These are phyloP conservation scores for Pterobdella sp. DNA, from an alignment of 2,888 invertebrate species.

Conservation along the genomic window DNA sequence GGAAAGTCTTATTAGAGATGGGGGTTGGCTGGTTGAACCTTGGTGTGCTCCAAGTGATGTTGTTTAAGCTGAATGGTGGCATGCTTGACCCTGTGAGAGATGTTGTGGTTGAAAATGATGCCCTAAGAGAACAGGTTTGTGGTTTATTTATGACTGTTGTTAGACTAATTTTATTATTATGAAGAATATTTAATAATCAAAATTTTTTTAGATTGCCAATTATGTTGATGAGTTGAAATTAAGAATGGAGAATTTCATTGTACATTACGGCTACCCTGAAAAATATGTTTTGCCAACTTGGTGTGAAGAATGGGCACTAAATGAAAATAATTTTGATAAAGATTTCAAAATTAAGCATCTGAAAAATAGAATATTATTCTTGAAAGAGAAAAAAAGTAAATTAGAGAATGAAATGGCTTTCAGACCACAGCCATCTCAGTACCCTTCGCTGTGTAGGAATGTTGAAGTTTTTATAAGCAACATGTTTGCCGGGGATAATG, in stretches of 20 bases:
- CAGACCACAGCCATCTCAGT: constrained; percentile 21
- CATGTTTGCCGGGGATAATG: neutral
- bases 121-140: neutral
- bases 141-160: neutral
- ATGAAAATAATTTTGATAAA: neutral
- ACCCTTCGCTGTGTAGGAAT: neutral
- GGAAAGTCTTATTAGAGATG: constrained; percentile 18
- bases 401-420: constrained; percentile 12
- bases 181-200: neutral
- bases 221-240: neutral
- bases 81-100: constrained; percentile 21
- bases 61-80: constrained; percentile 10
- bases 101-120: neutral
- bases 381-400: constrained; percentile 11
- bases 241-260: constrained; percentile 8
- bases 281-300: neutral
- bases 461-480: neutral
- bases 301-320: neutral
- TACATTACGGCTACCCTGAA: neutral
- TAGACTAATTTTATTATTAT: too few species aligned
- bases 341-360: constrained; percentile 8
- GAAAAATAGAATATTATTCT: neutral
- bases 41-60: constrained; percentile 39
- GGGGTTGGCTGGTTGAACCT: constrained; percentile 40
- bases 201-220: neutral